Percentiles rank a stretch among this genome's conserved stretches.
Conservation (phyloP, 1,140 invertebrate species). For the Helicoverpa armigera region DNA sequence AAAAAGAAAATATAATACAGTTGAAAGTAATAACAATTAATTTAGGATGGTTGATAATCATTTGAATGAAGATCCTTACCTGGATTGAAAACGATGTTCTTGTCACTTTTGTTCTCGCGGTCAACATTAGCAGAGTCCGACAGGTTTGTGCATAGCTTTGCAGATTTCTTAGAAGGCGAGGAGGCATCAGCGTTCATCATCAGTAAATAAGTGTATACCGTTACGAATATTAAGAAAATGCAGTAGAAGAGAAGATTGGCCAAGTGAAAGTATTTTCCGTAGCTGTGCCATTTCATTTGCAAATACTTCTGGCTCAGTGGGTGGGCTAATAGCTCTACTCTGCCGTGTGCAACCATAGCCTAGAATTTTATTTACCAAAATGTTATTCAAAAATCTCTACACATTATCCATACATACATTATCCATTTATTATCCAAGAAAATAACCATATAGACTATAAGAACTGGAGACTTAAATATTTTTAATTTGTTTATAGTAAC, state of each 20-base stretch:
- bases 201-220: conserved; percentile 89
- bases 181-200: conserved; percentile 80
- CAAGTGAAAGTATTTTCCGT: conserved; percentile 94
- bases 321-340: conserved; percentile 93
- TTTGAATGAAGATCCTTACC: background rate
- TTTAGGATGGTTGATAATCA: too few relatives aligned
- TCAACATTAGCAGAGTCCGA: background rate
- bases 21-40: too few relatives aligned
- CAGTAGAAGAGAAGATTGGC: conserved; percentile 92
- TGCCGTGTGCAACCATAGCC: conserved; percentile 93
- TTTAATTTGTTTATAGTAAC: background rate
- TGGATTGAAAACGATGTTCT: conserved; percentile 4
- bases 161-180: conserved; percentile 1
- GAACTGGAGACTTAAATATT: too few relatives aligned
- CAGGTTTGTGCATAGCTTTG: conserved; percentile 29
- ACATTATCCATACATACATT: conserved; percentile 10
- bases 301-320: conserved; percentile 94
- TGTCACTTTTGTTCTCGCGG: conserved; percentile 8
- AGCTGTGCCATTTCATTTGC: conserved; percentile 96
- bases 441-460: too few relatives aligned
- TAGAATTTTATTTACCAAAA: conserved; percentile 69
- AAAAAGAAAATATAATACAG: too few relatives aligned
- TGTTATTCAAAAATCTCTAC: background rate
- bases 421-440: too few relatives aligned
- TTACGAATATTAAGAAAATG: conserved; percentile 92